Base-by-base conservation (phyloP, 2,797 vertebrate genomes). In the Eremophila alpestris region DNA sequence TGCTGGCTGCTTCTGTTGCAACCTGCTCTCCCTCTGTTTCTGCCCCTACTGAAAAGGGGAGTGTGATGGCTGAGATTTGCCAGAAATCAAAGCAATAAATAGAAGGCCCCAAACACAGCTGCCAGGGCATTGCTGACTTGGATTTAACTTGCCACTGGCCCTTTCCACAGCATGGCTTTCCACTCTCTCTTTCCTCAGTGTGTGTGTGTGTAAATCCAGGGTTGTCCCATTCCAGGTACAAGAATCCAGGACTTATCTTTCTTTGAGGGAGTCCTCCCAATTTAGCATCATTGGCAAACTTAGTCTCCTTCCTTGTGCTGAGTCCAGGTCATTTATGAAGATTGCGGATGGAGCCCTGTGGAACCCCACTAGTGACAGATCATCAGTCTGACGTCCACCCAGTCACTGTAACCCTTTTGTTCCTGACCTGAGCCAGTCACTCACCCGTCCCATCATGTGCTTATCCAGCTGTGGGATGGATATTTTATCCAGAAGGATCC, bases 401-500 rank as follows among this genome's bases (percentile, higher is more conserved):
- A 3, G 3, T 16, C 18, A 14, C 10, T 59, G 21, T 7, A 19
- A 32, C 40, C 22, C 30, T 8, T 52, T 9, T 48, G 23, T 76
- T 22, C 10, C 74, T 0, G 0, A 14, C 29, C 24, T 0, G 65
- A 64, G 13, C n/a, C 58, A 34, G 6, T 10, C 7, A 10, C 24
- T 89, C 46, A 15, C 34, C 26, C 34, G 36, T 54, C 34, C 74
- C 52, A 21, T 29, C 3, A 3, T 3, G 7, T 20, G 30, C 40
- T 83, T 32, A 4, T 36, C 40, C 87, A 65, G 16, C 26, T 78
- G 10, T 7, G 34, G 34, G 52, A 27, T 24, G 26, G 19, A 11
- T 4, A 8, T 23, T 52, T 32, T 5, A 1, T 36, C 13, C 26
- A 36, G 40, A 36, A 78, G 26, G 7, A 41, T 54, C 9, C 18